These are phyloP conservation scores for Hemicentrotus pulcherrimus DNA, from an alignment of 35 echinoderm and acorn worm genomes.

Conservation along the genomic window DNA sequence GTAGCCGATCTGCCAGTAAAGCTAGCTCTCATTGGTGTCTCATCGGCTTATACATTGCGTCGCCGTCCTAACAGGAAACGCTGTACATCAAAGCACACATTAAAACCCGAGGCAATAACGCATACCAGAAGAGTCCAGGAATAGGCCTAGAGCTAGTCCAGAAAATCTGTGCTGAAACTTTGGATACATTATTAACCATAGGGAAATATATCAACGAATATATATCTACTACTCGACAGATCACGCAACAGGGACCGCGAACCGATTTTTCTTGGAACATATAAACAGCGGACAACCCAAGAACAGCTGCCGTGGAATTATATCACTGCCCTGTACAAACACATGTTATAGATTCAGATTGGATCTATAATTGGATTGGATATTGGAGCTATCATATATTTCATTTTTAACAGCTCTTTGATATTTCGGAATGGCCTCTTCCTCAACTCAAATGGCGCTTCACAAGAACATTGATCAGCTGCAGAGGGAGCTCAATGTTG, in stretches of 20 bases:
- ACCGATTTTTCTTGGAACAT: neutral
- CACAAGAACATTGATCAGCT: conserved; percentile 28
- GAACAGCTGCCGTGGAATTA: neutral
- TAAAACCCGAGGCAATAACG: neutral
- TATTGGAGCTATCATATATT: neutral
- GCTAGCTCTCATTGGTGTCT: neutral
- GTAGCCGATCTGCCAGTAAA: no score
- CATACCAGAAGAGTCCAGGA: neutral
- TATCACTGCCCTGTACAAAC: neutral
- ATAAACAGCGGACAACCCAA: neutral
- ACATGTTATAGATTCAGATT: neutral
- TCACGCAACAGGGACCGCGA: neutral
- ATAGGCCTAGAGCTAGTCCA: neutral
- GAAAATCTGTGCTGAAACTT: neutral
- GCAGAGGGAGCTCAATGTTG: neutral
- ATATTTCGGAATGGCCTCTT: neutral
- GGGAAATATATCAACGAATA: neutral
- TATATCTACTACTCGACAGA: neutral
- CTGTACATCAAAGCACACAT: neutral
- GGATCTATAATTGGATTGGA: neutral
- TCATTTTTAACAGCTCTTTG: neutral
- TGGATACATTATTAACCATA: neutral
- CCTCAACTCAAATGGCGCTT: neutral
- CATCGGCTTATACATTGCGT: neutral
- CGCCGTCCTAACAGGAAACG: neutral